These are phyloP conservation scores for Phymorhynchus buccinoides DNA, from an alignment of 1,140 invertebrate genomes.

Conservation along the genomic window DNA sequence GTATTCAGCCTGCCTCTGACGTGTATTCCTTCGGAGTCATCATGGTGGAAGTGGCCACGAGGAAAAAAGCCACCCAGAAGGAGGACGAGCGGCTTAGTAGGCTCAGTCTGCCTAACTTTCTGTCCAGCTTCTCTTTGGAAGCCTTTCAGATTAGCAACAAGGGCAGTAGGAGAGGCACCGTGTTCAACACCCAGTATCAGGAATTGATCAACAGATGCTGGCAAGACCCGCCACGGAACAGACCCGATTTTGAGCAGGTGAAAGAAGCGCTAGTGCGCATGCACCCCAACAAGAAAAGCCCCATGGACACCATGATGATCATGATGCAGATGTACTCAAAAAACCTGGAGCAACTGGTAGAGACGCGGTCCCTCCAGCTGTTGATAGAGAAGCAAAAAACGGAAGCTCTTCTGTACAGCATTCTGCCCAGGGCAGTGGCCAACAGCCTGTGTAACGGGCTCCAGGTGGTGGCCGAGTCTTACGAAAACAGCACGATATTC, in stretches of 20 bases:
- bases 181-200: neutral
- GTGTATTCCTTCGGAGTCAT: constrained; percentile 94
- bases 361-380: constrained; percentile 60
- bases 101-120: too few relatives aligned
- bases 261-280: constrained; percentile 58
- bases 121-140: too few relatives aligned
- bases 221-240: constrained; percentile 39
- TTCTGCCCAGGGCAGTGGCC: constrained; percentile 69
- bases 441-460: constrained; percentile 71
- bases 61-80: constrained; percentile 84
- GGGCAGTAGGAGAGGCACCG: too few relatives aligned
- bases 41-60: constrained; percentile 92
- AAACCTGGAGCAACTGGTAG: constrained; percentile 58
- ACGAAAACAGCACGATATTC: constrained; percentile 74
- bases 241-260: constrained; percentile 55
- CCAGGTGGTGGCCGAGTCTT: constrained; percentile 69
- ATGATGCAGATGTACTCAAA: constrained; percentile 67
- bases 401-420: constrained; percentile 60
- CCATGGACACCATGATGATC: constrained; percentile 53
- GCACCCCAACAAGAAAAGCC: constrained; percentile 62
- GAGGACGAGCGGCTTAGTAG: too few relatives aligned
- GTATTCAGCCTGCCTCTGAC: constrained; percentile 83
- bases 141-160: too few relatives aligned
- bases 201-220: constrained; percentile 60
- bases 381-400: constrained; percentile 64